Conservation (phyloP, 2,797 vertebrate genomes). For the Menidia menidia region DNA sequence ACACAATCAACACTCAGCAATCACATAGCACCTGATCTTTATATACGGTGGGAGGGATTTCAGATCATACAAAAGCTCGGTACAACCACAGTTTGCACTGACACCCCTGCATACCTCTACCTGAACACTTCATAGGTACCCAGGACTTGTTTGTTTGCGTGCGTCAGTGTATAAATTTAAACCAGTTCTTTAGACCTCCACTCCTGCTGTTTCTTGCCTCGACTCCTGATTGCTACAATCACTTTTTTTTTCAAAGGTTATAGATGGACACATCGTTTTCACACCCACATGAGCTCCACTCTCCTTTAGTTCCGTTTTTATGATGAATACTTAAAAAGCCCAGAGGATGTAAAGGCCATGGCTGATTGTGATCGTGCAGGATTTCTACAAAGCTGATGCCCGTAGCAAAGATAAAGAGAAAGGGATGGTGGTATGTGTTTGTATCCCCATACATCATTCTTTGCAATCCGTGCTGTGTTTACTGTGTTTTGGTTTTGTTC, state of each 20-base stretch:
- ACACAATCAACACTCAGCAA: slow-evolving; percentile 40
- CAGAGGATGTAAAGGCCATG: slow-evolving; percentile 2
- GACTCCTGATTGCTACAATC: slow-evolving; percentile 70
- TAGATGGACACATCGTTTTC: slow-evolving; percentile 47
- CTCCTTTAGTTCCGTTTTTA: slow-evolving; percentile 1
- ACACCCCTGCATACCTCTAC: slow-evolving; percentile 19
- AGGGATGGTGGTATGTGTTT: neutral
- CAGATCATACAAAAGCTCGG: slow-evolving; percentile 7
- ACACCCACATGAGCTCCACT: slow-evolving; percentile 33
- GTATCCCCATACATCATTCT: neutral
- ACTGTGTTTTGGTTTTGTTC: slow-evolving; percentile 1
- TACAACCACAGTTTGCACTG: slow-evolving; percentile 13
- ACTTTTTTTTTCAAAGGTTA: slow-evolving; percentile 22
- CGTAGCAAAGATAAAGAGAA: slow-evolving; percentile 4
- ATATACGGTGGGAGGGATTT: neutral
- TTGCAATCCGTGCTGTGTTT: neutral
- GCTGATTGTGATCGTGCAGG: slow-evolving; percentile 22
- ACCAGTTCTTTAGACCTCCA: slow-evolving; percentile 48
- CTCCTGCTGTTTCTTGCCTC: slow-evolving; percentile 52
- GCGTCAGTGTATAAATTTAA: slow-evolving; percentile 50
- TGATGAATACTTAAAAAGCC: slow-evolving; percentile 1
- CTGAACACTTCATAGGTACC: slow-evolving; percentile 24
- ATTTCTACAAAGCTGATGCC: neutral
- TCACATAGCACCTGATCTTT: slow-evolving; percentile 21
- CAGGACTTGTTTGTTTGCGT: slow-evolving; percentile 18